Conservation (phyloP, 1,140 invertebrate species). For the Neuroterus valhalla region DNA sequence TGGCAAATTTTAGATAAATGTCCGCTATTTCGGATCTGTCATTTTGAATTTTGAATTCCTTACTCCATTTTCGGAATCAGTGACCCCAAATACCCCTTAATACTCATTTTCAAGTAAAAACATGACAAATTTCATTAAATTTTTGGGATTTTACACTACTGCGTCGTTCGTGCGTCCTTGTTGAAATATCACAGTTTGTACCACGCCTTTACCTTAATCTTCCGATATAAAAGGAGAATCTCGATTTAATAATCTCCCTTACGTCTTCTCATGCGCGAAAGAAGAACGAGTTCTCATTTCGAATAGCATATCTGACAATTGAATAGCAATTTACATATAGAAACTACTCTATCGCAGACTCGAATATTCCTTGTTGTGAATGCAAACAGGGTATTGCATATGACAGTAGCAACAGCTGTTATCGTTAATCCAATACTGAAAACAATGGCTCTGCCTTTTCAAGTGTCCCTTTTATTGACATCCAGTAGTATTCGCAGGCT, state of each 20-base stretch:
- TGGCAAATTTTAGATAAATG: no score
- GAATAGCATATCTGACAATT: background rate
- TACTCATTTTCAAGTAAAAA: no score
- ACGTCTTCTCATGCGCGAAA: background rate
- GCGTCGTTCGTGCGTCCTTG: no score
- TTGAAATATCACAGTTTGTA: no score
- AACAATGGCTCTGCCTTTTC: background rate
- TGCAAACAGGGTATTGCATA: background rate
- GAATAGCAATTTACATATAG: slow-evolving; percentile 9
- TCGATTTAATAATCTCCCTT: background rate
- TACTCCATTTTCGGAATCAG: no score
- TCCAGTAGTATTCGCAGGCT: no score
- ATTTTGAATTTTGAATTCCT: no score
- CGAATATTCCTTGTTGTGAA: slow-evolving; percentile 6
- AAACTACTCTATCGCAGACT: background rate
- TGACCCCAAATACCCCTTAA: no score
- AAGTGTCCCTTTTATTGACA: background rate
- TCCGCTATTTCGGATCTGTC: no score
- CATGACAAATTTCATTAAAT: background rate
- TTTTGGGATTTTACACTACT: no score
- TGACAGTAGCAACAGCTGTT: background rate
- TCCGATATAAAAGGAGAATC: slow-evolving; percentile 6
- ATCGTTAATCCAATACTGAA: slow-evolving; percentile 4
- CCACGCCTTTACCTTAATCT: no score
- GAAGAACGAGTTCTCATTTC: background rate